Evolutionary conservation across 2,113 vertebrate genomes (phyloP), one percentile per base, ranked within the genome.

Genomic region (Cacatua alba): DNA sequence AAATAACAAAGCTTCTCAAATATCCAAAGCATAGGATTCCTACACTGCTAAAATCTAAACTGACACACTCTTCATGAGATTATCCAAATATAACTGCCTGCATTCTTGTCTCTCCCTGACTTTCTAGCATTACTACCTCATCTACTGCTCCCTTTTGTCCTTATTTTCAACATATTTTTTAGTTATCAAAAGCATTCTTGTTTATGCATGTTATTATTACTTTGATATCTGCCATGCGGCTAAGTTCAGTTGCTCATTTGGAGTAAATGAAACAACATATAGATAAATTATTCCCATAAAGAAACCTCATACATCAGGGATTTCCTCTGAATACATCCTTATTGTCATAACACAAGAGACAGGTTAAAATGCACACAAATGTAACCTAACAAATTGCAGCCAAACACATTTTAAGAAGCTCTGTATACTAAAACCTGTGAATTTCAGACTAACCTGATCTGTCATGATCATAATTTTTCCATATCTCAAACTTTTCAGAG

Each of bases 381-480:
- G 13, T 13, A 87, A 77, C 6, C 37, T 65, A 41, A 2, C 4
- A 75, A 69, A 89, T 8, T 39, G 65, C 46, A 76, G n/a, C 57
- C 87, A 91, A 74, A 28, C 19, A 29, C 17, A 70, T 16, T 53
- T 63, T 33, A 78, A 83, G 37, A 90, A 53, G 15, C 11, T 75
- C 20, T 72, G 13, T 26, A 31, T 48, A 41, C 31, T 62, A 82
- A 85, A 94, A 71, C 3, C 31, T 44, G 20, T 33, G 80, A 86
- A 44, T 85, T 92, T 95, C 87, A 96, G 81, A 95, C 95, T 55
- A 87, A 99, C 99, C 99, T 99, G 99, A 99, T 99, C 99, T 3
- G 99, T 99, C 99, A 99, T 99, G 93, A 99, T 99, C 99, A 99
- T 99, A 97, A 99, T 99, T 97, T 97, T 99, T 85, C 99, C 99